Base-by-base conservation (phyloP, 1,140 invertebrate genomes). In the Heliconius melpomene region DNA sequence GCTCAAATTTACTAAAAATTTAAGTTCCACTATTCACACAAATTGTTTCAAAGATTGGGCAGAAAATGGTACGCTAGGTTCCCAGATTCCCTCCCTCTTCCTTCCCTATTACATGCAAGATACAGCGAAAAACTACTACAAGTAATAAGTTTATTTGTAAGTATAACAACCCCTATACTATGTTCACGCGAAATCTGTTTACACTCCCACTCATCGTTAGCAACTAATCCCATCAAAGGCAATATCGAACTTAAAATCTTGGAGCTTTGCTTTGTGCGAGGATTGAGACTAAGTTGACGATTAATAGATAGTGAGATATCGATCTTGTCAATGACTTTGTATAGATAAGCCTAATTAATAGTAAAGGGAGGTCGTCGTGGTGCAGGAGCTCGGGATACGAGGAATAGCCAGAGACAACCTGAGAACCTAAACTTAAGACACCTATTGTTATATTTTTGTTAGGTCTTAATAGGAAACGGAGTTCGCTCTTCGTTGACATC, bases 221-320 rank as follows among this genome's bases (percentile, higher is more conserved):
- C 32, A 80, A 72, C 73, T 84, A 85, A 85, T 84, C 85, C 85
- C 81, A 84, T 87, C 85, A 85, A 80, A 76, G 78, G 79, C 75
- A 75, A 78, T 83, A 82, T 81, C 76, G 84, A 75, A 81, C 77
- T 80, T 87, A 82, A 84, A 83, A 87, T 74, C 78, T 79, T 66
- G 74, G 50, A 26, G 60, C 40, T 72, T 72, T 32, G 72, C 74
- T 72, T 72, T 79, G 54, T 36, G 11, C 26, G 60, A 29, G 60
- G n/a, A 66, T 66, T 26, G 26, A 29, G 13, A 60, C 20, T 29
- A 66, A 29, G 60, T 16, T 26, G 60, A 66, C 26, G 26, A 29
- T 66, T 66, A 29, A 29, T 29, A 26, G 60, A 60, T 26, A 60
- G n/a, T 66, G 7, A 66, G 60, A 66, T 66, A 29, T 18, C 60